Evolutionary conservation across 2,888 invertebrate genomes (phyloP).

Genomic region (Malacosoma neustria): DNA sequence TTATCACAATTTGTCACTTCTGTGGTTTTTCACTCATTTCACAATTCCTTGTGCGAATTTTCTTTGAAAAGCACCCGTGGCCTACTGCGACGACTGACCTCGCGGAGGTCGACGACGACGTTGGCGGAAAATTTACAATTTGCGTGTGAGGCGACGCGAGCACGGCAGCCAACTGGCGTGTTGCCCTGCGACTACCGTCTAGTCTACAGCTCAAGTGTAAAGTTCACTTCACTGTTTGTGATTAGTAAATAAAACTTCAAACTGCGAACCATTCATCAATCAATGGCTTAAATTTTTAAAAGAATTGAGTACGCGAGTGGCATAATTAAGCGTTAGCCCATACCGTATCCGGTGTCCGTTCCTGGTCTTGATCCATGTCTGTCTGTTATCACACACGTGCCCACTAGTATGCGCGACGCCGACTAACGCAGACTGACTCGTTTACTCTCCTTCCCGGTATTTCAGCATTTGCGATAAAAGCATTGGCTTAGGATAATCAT

Average conservation of each 20-base stretch:
- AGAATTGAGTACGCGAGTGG: not conserved
- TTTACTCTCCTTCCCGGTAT: conserved; percentile 29
- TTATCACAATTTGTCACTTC: not conserved
- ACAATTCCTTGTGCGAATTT: not conserved
- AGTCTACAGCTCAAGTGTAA: conserved; percentile 47
- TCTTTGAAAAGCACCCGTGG: not conserved
- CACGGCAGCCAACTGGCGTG: conserved; percentile 64
- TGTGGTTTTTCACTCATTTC: not conserved
- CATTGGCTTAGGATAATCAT: conserved; percentile 38
- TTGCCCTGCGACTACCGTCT: conserved; percentile 48
- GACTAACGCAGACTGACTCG: conserved; percentile 31
- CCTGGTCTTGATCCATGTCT: conserved; percentile 26
- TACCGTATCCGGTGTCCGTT: conserved; percentile 31
- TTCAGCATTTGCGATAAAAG: conserved; percentile 45
- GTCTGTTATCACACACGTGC: conserved; percentile 27
- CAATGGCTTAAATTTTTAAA: conserved; percentile 3
- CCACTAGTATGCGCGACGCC: conserved; percentile 28
- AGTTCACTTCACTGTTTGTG: conserved; percentile 48
- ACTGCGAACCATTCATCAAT: conserved; percentile 1
- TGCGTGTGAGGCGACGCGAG: conserved; percentile 42
- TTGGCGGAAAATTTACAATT: conserved; percentile 28
- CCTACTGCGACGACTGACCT: conserved; percentile 27
- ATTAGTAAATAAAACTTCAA: conserved; percentile 21
- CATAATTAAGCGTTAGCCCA: conserved; percentile 20
- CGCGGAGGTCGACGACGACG: conserved; percentile 36